A percentile compares a stretch with the other conserved stretches of the same genome.
phyloP scores from a whole-genome alignment of 2,888 invertebrate genomes.

The Andrena flavipes region DNA sequence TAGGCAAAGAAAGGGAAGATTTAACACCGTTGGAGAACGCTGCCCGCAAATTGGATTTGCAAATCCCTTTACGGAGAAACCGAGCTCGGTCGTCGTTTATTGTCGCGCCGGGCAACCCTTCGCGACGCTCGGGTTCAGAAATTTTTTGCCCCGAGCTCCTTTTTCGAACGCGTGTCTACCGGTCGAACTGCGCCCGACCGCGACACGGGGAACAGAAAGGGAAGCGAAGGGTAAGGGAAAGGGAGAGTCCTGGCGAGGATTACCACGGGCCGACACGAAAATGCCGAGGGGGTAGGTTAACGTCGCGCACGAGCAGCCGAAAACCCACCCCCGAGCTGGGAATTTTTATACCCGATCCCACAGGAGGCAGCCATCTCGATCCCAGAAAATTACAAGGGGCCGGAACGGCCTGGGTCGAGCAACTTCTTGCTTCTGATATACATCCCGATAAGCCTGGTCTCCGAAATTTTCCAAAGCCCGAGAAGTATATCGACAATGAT shows the following conservation, averaged over 20 bases:
- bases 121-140: slow-evolving; percentile 49
- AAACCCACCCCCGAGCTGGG: slow-evolving; percentile 56
- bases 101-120: slow-evolving; percentile 47
- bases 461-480: slow-evolving; percentile 49
- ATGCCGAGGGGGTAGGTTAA: slow-evolving; percentile 69
- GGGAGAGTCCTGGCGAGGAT: slow-evolving; percentile 58
- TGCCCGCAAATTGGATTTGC: slow-evolving; percentile 60
- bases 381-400: slow-evolving; percentile 61
- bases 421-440: slow-evolving; percentile 52
- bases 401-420: slow-evolving; percentile 34
- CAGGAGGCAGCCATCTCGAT: slow-evolving; percentile 50
- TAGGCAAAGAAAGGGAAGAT: slow-evolving; percentile 37
- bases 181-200: not conserved
- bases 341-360: slow-evolving; percentile 68
- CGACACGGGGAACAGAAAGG: not conserved
- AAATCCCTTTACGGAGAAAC: slow-evolving; percentile 52
- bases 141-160: slow-evolving; percentile 13
- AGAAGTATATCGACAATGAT: slow-evolving; percentile 43
- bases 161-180: slow-evolving; percentile 10
- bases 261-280: slow-evolving; percentile 64
- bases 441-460: slow-evolving; percentile 55
- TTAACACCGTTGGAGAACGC: slow-evolving; percentile 42
- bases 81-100: slow-evolving; percentile 51
- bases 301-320: slow-evolving; percentile 59
- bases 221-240: not conserved